A percentile compares a stretch with the other conserved stretches of the same genome.
Evolutionary conservation across 64 coral and sea anemone genomes (phyloP).

Genomic region (Porites australiensis): DNA sequence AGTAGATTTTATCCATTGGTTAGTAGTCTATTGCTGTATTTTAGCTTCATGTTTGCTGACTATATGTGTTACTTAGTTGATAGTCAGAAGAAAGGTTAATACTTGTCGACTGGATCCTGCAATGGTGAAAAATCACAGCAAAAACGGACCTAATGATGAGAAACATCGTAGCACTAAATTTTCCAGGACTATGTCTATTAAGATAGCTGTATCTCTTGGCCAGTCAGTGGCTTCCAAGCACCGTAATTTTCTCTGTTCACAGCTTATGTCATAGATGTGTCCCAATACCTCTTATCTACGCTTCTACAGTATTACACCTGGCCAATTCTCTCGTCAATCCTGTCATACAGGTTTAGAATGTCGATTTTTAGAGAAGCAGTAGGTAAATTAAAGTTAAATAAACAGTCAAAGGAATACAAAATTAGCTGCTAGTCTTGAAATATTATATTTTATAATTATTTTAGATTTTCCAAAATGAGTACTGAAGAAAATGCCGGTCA

Average conservation of each 20-base stretch:
- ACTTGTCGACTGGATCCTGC: not conserved
- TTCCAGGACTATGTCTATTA: not conserved
- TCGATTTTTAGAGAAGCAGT: not conserved
- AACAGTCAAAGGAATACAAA: not conserved
- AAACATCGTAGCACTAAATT: slow-evolving; percentile 1
- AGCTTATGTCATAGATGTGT: not conserved
- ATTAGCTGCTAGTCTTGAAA: not conserved
- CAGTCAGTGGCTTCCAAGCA: not conserved
- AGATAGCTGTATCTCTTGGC: not conserved
- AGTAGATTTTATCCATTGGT: not conserved
- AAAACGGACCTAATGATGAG: not conserved
- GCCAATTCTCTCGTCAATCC: not conserved
- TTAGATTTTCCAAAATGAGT: too few species aligned
- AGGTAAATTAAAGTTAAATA: not conserved
- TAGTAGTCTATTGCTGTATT: not conserved
- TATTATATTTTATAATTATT: too few species aligned
- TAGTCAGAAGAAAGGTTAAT: not conserved
- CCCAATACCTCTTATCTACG: not conserved
- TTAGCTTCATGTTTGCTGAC: not conserved
- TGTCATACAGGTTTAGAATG: not conserved
- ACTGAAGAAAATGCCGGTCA: too few species aligned
- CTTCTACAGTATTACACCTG: not conserved
- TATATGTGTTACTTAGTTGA: slow-evolving; percentile 1
- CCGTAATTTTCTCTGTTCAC: not conserved
- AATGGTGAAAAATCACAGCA: not conserved